A percentile compares a stretch with the other conserved stretches of the same genome.
Evolutionary conservation across 2,888 invertebrate species (phyloP).

Genomic region (Ophioninae sp.): DNA sequence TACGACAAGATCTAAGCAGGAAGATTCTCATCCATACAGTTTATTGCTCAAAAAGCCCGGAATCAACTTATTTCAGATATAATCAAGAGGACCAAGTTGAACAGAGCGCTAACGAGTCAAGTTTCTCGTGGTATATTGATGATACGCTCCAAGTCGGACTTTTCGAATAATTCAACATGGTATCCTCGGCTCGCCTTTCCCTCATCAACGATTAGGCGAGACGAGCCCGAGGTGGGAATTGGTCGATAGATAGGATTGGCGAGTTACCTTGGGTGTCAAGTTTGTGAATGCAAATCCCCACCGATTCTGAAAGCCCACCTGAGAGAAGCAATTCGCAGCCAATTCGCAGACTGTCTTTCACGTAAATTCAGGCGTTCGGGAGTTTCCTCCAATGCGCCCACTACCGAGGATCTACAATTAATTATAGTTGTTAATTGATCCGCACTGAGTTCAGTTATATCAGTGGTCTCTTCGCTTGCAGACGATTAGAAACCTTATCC

Average conservation of each 20-base stretch:
- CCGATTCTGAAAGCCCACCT: conserved; percentile 35
- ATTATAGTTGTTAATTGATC: conserved; percentile 68
- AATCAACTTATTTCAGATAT: not conserved
- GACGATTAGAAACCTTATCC: conserved; percentile 54
- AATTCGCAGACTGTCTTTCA: conserved; percentile 40
- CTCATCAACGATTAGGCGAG: conserved; percentile 2
- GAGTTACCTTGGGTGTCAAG: conserved; percentile 48
- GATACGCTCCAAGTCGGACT: not conserved
- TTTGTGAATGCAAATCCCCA: conserved; percentile 56
- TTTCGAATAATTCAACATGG: conserved; percentile 47
- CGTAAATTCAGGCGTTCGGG: conserved; percentile 30
- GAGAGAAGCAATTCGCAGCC: conserved; percentile 29
- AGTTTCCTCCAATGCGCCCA: conserved; percentile 53
- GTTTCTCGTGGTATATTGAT: conserved; percentile 18
- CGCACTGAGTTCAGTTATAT: conserved; percentile 67
- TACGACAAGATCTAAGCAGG: not conserved
- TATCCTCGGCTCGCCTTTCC: conserved; percentile 42
- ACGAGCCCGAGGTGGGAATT: not conserved
- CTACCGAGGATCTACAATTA: conserved; percentile 66
- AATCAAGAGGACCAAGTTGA: conserved; percentile 6
- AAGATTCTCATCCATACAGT: not conserved
- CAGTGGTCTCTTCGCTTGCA: conserved; percentile 55
- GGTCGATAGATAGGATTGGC: conserved; percentile 29
- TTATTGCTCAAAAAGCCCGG: not conserved
- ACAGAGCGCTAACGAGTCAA: not conserved